These are phyloP conservation scores for Macrosiphum euphorbiae DNA, from an alignment of 2,888 invertebrate species.

Conservation along the genomic window DNA sequence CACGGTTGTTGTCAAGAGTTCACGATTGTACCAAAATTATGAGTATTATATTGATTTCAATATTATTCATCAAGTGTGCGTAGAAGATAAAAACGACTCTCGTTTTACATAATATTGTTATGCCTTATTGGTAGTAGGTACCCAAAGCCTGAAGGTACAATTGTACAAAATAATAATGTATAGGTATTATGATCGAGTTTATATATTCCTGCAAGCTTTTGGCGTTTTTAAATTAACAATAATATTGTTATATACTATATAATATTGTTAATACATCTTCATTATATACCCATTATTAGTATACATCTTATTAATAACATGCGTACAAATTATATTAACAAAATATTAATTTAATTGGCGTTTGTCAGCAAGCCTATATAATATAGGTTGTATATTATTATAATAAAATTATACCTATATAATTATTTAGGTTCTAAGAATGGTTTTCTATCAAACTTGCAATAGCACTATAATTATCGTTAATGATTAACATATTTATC, in stretches of 20 bases:
- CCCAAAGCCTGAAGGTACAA: background rate
- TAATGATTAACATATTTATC: background rate
- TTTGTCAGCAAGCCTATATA: background rate
- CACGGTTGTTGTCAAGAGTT: background rate
- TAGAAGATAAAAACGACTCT: background rate
- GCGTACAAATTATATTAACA: background rate
- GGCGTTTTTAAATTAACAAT: background rate
- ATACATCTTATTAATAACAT: background rate
- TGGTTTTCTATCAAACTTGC: background rate
- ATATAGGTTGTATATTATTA: background rate
- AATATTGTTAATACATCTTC: background rate
- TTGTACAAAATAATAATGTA: background rate
- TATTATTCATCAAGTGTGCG: background rate
- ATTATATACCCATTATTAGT: background rate
- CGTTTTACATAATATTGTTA: background rate
- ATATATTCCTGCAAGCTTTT: background rate
- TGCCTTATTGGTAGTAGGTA: background rate
- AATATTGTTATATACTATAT: background rate
- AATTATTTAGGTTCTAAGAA: background rate
- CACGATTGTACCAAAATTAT: constrained; percentile 2
- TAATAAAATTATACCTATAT: background rate
- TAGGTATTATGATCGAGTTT: background rate
- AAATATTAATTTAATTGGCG: background rate
- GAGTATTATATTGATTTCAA: constrained; percentile 5
- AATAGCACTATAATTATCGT: background rate